phyloP scores from a whole-genome alignment of 2,113 vertebrate species.

The Alectura lathami region DNA sequence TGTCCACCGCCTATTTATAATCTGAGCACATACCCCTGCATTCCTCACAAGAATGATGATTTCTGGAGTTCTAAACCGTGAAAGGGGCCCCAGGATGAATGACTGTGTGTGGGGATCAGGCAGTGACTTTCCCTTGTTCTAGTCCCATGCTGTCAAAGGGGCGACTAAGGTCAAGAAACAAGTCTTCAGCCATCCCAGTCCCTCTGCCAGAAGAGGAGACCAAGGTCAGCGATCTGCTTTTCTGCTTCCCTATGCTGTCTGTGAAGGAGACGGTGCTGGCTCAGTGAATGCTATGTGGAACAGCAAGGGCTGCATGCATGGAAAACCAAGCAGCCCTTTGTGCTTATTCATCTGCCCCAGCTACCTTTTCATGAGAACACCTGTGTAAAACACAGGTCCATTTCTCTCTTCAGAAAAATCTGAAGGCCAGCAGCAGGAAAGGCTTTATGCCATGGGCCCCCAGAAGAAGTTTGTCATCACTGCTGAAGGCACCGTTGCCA shows the following conservation, averaged over 20 bases:
- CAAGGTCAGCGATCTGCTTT: not conserved
- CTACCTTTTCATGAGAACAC: not conserved
- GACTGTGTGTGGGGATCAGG: not conserved
- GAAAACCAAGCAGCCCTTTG: not conserved
- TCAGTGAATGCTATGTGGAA: not conserved
- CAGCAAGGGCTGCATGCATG: not conserved
- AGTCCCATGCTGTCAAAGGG: not conserved
- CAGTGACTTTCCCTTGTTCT: not conserved
- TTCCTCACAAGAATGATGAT: not conserved
- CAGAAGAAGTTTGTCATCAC: not conserved
- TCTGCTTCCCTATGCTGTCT: not conserved
- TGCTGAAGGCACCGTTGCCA: not conserved
- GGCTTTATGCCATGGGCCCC: not conserved
- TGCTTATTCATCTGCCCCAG: not conserved
- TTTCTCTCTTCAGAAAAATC: not conserved
- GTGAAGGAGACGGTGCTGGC: not conserved
- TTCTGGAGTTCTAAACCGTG: not conserved
- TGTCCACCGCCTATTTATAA: not conserved
- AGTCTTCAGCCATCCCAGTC: rapidly evolving
- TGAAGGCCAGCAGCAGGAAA: not conserved
- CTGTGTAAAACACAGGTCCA: not conserved
- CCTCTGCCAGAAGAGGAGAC: not conserved
- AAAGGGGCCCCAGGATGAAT: not conserved
- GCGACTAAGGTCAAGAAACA: not conserved
- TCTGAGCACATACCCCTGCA: not conserved